phyloP scores from a whole-genome alignment of 1,140 invertebrate species.

The Sycophila sp. region DNA sequence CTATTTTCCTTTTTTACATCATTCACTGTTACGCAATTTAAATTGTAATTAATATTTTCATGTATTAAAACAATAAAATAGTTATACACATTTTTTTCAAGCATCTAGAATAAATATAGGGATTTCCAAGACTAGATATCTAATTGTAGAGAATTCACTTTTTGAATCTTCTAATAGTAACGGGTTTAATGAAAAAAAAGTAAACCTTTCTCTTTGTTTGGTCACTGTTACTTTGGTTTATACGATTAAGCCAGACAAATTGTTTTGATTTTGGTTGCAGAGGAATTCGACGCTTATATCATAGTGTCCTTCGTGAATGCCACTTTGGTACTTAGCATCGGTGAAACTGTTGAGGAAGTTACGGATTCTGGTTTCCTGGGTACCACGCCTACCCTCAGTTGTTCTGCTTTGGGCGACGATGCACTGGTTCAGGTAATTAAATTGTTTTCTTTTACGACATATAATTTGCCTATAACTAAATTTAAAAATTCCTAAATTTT shows the following conservation, averaged over 20 bases:
- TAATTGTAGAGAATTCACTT: too few relatives aligned
- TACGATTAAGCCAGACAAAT: slow-evolving; percentile 14
- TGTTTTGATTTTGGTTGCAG: slow-evolving; percentile 74
- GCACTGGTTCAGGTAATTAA: slow-evolving; percentile 90
- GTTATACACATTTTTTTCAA: too few relatives aligned
- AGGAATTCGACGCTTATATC: slow-evolving; percentile 99
- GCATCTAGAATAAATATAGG: too few relatives aligned
- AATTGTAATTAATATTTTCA: too few relatives aligned
- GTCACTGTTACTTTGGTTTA: not conserved
- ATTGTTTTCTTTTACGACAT: too few relatives aligned
- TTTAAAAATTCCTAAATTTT: too few relatives aligned
- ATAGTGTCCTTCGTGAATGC: slow-evolving; percentile 99
- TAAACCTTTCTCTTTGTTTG: slow-evolving; percentile 7
- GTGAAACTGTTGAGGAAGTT: slow-evolving; percentile 99
- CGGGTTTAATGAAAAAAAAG: not conserved
- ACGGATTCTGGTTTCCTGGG: slow-evolving; percentile 99
- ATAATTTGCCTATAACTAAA: too few relatives aligned
- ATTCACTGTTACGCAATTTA: too few relatives aligned
- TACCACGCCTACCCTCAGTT: slow-evolving; percentile 96
- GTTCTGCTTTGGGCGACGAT: slow-evolving; percentile 96
- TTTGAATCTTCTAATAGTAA: too few relatives aligned
- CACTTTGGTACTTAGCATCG: slow-evolving; percentile 98
- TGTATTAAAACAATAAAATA: too few relatives aligned
- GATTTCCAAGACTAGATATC: too few relatives aligned
- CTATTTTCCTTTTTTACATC: too few relatives aligned